Evolutionary conservation across 2,113 vertebrate genomes (phyloP).

Genomic region (Sylvietta virens): DNA sequence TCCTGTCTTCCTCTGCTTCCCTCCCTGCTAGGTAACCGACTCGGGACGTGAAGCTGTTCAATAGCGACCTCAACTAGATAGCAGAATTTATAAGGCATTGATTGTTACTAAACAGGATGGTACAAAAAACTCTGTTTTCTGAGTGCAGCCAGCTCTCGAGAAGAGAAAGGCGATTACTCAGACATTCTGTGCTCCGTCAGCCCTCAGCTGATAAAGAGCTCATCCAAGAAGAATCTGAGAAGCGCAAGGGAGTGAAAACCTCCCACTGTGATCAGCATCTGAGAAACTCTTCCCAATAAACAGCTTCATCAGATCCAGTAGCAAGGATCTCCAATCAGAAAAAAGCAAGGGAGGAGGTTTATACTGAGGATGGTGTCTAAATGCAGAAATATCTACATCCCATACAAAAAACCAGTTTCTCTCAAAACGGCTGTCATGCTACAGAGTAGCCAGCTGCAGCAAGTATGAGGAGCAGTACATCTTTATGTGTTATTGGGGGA

Average conservation of each 20-base stretch:
- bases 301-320: background rate
- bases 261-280: background rate
- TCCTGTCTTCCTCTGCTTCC: background rate
- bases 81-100: background rate
- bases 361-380: fast-evolving
- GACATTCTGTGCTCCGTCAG: background rate
- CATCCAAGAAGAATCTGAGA: background rate
- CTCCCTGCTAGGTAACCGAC: background rate
- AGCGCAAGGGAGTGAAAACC: background rate
- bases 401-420: background rate
- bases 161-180: background rate
- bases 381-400: background rate
- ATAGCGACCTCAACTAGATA: background rate
- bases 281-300: background rate
- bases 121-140: background rate
- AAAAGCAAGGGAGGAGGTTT: background rate
- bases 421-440: background rate
- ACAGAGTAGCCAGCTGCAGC: background rate
- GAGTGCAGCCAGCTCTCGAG: background rate
- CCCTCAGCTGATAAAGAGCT: background rate
- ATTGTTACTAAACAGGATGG: background rate
- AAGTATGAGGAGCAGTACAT: background rate
- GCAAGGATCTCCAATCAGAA: background rate
- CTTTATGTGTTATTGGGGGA: background rate
- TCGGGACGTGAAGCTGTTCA: background rate